Conservation (phyloP, 2,113 vertebrate species). For the Corythornis cristatus region DNA sequence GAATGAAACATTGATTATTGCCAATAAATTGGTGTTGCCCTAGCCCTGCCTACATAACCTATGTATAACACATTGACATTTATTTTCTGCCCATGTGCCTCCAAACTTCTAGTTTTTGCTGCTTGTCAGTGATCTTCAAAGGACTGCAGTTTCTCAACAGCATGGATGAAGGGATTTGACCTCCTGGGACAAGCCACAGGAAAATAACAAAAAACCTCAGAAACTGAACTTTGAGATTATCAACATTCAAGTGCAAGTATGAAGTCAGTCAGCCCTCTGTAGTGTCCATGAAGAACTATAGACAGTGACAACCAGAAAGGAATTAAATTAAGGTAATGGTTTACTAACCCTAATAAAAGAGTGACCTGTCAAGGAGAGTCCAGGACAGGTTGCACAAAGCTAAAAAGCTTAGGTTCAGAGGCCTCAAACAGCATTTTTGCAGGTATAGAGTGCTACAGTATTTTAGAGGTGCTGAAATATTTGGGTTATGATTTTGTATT, state of each 20-base stretch:
- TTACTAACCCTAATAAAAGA: not conserved
- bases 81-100: not conserved
- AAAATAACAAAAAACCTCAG: not conserved
- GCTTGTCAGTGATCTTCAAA: not conserved
- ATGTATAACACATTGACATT: not conserved
- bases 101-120: not conserved
- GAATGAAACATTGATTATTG: not conserved
- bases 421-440: not conserved
- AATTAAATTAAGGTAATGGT: not conserved
- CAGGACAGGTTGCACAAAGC: not conserved
- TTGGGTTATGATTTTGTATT: not conserved
- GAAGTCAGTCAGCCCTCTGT: not conserved
- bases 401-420: not conserved
- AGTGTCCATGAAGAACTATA: not conserved
- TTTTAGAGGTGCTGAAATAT: not conserved
- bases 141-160: not conserved
- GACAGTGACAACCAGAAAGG: not conserved
- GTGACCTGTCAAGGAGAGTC: not conserved
- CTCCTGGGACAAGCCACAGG: not conserved
- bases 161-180: not conserved
- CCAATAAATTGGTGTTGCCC: not conserved
- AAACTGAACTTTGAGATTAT: not conserved
- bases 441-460: not conserved
- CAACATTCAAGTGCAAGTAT: not conserved
- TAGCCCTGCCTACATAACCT: not conserved